Evolutionary conservation across 2,888 invertebrate species (phyloP), one percentile per base, ranked within the genome.

Genomic region (Nycteola revayana): DNA sequence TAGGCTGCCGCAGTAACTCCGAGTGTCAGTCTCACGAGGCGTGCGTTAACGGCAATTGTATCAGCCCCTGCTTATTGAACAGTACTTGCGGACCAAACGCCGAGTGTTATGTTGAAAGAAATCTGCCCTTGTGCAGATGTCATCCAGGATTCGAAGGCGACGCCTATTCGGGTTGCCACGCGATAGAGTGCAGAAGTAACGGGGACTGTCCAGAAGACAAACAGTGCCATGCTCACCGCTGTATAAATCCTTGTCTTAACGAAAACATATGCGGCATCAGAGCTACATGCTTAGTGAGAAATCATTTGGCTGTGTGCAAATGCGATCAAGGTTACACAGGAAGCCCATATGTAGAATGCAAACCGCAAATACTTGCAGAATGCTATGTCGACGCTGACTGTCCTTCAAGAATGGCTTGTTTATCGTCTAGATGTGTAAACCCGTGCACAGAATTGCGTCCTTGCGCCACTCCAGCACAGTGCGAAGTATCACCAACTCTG

Each of bases 201-300:
- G 94, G 94, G 47, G 96, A 97, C 65, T 97, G 97, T 72, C 96
- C 97, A 6, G 87, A 90, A 27, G 95, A 97, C 66, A 93, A 94
- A 69, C 93, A 95, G 62, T 97, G 97, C 72, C 92, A 93, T 56
- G 95, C 96, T 58, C 93, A 94, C 42, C 95, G 95, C 66, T 97
- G 97, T 74, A 91, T 95, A 25, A 93, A 95, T 71, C 96, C 96
- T 3, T 97, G 97, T 68, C 79, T 94, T 3, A 92, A 93, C 41
- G 92, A 92, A 36, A 94, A 94, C 58, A 91, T 91, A 5, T 97
- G 97, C 65, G 93, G 95, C 0, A 87, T 92, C 1, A 90, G 93
- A 34, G 96, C 96, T 2, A 92, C 94, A 64, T 97, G 97, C 65
- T 90, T 91, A 27, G 94, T 95, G 0, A 92, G 94, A 60, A 94